Percentiles rank a stretch among this genome's conserved stretches.
Evolutionary conservation across 2,888 invertebrate species (phyloP).

Genomic region (Himalopsyche kuldschensis): DNA sequence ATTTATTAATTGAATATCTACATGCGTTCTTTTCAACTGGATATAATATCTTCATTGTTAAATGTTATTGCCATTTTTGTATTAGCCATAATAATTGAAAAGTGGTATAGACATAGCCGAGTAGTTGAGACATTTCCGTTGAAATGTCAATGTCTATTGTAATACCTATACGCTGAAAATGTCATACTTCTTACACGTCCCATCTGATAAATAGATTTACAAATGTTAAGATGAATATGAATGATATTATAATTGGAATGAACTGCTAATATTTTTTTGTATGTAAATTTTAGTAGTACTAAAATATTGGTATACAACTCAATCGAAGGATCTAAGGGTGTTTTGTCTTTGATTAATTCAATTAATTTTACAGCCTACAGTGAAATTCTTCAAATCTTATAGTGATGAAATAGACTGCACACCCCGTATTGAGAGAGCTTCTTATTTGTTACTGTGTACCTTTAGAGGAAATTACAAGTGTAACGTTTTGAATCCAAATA

Average conservation of each 20-base stretch:
- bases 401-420: conserved; percentile 25
- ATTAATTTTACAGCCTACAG: neutral
- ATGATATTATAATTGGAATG: neutral
- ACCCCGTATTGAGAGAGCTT: conserved; percentile 27
- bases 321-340: neutral
- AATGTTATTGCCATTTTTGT: neutral
- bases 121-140: neutral
- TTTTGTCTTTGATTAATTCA: neutral
- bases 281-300: neutral
- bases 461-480: neutral
- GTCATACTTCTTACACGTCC: neutral
- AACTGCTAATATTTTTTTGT: neutral
- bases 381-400: neutral
- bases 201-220: neutral
- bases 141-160: neutral
- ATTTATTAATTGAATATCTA: neutral
- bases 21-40: neutral
- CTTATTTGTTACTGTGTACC: conserved; percentile 10
- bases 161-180: neutral
- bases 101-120: neutral
- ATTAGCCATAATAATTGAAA: neutral
- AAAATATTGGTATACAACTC: neutral
- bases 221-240: neutral
- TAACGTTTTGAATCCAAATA: neutral
- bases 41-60: neutral